phyloP scores from a whole-genome alignment of 2,797 vertebrate genomes.

The Sebastes diaconus region DNA sequence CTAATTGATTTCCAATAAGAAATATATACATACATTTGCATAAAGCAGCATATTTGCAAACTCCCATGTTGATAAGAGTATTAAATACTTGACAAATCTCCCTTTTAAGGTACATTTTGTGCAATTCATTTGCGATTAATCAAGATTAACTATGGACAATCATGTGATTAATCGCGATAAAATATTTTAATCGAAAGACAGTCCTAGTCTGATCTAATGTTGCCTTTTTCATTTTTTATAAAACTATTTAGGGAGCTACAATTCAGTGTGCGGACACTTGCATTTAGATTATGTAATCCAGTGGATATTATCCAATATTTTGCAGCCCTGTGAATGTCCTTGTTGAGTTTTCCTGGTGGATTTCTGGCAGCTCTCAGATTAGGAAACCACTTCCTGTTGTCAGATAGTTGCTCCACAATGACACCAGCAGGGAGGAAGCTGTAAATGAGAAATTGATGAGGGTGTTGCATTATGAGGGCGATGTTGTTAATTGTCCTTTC shows the following conservation, averaged over 20 bases:
- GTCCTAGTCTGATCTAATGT: not conserved
- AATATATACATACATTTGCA: no score
- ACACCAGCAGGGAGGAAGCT: constrained; percentile 19
- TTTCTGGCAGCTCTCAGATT: constrained; percentile 28
- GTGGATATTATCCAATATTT: not conserved
- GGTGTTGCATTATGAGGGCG: constrained; percentile 35
- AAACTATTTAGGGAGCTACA: not conserved
- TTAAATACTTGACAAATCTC: no score
- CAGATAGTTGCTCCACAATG: constrained; percentile 4
- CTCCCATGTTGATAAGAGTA: no score
- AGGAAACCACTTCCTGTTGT: constrained; percentile 49
- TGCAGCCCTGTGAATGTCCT: not conserved
- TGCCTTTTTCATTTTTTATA: not conserved
- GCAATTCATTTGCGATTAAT: no score
- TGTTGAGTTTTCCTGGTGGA: not conserved
- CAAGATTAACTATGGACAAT: no score
- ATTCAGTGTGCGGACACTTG: not conserved
- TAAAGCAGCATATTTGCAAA: no score
- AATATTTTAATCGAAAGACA: not conserved
- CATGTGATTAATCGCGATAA: no score
- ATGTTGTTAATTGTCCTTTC: constrained; percentile 66
- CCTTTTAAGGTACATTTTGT: no score
- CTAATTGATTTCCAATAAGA: no score
- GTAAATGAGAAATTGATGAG: constrained; percentile 66
- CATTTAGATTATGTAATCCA: constrained; percentile 2